Evolutionary conservation across 2,888 invertebrate genomes (phyloP), one percentile per base, ranked within the genome.

Genomic region (Gari tellinella): DNA sequence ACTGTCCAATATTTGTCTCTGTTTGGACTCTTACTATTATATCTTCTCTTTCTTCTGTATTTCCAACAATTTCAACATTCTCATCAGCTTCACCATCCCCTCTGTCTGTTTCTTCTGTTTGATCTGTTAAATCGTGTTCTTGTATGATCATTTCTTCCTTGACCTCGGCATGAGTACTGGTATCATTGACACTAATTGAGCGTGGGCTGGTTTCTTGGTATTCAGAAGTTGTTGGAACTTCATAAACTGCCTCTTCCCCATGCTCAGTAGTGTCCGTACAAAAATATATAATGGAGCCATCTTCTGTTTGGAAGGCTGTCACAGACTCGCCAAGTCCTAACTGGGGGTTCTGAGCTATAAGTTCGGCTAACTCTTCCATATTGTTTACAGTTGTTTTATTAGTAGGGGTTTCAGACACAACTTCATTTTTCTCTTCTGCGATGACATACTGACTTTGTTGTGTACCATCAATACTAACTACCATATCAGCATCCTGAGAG

Each of bases 281-380:
- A 8, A 77, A 62, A 63, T 66, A 77, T 19, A 77, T 69, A 2
- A 66, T 25, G 19, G 73, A 56, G 1, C 77, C 77, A 55, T 77
- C 77, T 62, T 60, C 65, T 40, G 48, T 66, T 26, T 69, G 69
- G 55, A 57, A 65, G 10, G 74, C 74, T 19, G 68, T 56, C 8
- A 75, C 46, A 15, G 23, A 19, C n/a, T 68, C 60, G 23, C 38
- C 56, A 17, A 19, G 12, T 21, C 2, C 26, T 7, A 31, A 10
- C 4, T 40, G 15, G 2, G 64, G 41, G 21, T 57, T 68, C 41
- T 74, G 74, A 14, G 62, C 46, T 17, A 75, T 69, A 23, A 69
- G 41, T 4, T 61, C 48, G 4, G 65, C 69, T n/a, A 69, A 41
- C 31, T 75, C 69, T 37, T 61, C 62, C 65, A 75, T 66, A 46